Evolutionary conservation across 2,888 invertebrate species (phyloP), one percentile per base, ranked within the genome.

Genomic region (Torymus texanus): DNA sequence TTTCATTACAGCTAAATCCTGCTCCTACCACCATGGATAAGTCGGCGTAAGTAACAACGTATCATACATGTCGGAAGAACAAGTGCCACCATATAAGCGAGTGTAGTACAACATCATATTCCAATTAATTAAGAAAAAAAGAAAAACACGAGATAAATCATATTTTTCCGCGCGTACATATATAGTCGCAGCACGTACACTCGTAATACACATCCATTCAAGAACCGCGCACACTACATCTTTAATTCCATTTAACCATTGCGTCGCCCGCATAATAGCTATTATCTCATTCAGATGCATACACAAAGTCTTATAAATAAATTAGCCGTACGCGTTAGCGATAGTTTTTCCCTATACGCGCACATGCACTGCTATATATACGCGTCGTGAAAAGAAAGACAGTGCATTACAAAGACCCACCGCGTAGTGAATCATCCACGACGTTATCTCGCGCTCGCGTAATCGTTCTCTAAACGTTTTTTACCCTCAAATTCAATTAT

Each of bases 401-500:
- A 13, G 18, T 16, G 29, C n/a, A 63, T 63, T 24, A 41, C 24
- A 29, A 50, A 63, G 72, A 63, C n/a, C 62, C 41, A 63, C 72
- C 72, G 61, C 72, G 63, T 29, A 16, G 29, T 29, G 21, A 51
- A 51, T 59, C 14, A 63, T 73, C 51, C 18, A 68, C 78, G 73
- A 78, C 18, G 41, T 56, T 73, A 78, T 78, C 78, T 21, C 59
- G 24, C 71, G 62, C 18, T 41, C 41, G 68, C 56, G 24, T 78
- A 78, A 78, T 78, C 62, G 68, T 68, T 68, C 50, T 67, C 68
- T 78, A 78, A 78, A 78, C 62, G 67, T 72, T 74, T 59, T 73
- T 68, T 66, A 66, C 61, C 56, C 51, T 73, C 73, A 78, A 78
- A 78, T 78, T 73, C 73, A 78, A 78, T 78, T 78, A 78, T 73